phyloP scores from a whole-genome alignment of 2,888 invertebrate genomes.

The Hypselothyrea guttata region DNA sequence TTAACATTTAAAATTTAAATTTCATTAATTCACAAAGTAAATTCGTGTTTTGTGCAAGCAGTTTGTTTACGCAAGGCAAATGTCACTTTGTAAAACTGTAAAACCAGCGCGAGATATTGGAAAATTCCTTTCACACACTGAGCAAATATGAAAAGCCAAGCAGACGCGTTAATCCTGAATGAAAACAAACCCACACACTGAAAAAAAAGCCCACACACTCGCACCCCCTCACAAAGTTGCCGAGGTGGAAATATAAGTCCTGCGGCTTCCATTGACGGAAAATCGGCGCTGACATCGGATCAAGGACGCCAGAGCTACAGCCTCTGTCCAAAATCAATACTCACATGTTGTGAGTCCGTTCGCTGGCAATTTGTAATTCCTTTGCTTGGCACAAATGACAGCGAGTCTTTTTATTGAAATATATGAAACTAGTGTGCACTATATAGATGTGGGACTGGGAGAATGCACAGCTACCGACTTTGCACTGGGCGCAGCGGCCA shows the following conservation, averaged over 20 bases:
- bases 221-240: constrained; percentile 22
- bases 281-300: constrained; percentile 66
- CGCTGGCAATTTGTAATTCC: constrained; percentile 18
- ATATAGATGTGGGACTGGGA: constrained; percentile 28
- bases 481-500: constrained; percentile 47
- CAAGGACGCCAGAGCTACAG: constrained; percentile 51
- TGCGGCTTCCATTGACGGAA: constrained; percentile 58
- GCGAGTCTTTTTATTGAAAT: constrained; percentile 1
- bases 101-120: constrained; percentile 12
- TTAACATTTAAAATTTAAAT: no score
- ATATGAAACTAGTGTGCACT: constrained; percentile 13
- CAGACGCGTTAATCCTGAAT: constrained; percentile 38
- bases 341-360: constrained; percentile 44
- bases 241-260: constrained; percentile 25
- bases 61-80: no score
- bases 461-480: constrained; percentile 42
- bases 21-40: no score
- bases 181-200: constrained; percentile 41
- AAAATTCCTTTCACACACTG: constrained; percentile 5
- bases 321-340: constrained; percentile 68
- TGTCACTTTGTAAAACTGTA: not conserved
- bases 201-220: constrained; percentile 6
- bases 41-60: no score
- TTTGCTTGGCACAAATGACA: constrained; percentile 11
- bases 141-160: constrained; percentile 28